Evolutionary conservation across 2,113 vertebrate genomes (phyloP).

Genomic region (Pedionomus torquatus): DNA sequence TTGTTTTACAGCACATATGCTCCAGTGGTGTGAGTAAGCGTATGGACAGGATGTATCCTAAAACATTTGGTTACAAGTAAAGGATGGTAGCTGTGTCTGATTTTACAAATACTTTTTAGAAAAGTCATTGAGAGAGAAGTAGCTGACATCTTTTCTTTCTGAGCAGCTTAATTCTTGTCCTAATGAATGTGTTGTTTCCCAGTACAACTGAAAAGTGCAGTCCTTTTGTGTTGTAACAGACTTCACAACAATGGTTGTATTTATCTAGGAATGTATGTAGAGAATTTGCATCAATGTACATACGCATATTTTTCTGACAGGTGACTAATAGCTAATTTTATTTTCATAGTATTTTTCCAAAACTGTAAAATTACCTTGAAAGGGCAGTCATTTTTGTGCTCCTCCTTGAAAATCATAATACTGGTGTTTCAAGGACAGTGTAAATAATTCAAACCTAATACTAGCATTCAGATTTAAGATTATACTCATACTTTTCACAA

Average conservation of each 20-base stretch:
- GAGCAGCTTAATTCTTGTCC: neutral
- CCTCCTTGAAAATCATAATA: neutral
- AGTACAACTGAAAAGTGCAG: neutral
- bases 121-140: neutral
- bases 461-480: neutral
- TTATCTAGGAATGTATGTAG: neutral
- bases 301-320: neutral
- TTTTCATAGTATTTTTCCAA: neutral
- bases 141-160: neutral
- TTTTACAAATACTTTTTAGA: neutral
- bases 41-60: neutral
- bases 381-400: neutral
- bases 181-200: neutral
- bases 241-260: neutral
- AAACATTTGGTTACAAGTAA: neutral
- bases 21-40: neutral
- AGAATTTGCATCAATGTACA: neutral
- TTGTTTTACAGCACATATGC: neutral
- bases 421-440: neutral
- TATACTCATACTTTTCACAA: neutral
- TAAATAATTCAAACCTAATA: slow-evolving; percentile 56
- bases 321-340: neutral
- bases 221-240: neutral
- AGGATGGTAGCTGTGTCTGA: neutral
- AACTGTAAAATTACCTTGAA: neutral